Base-by-base conservation (phyloP, 1,140 invertebrate genomes). In the Zaprionus capensis region DNA sequence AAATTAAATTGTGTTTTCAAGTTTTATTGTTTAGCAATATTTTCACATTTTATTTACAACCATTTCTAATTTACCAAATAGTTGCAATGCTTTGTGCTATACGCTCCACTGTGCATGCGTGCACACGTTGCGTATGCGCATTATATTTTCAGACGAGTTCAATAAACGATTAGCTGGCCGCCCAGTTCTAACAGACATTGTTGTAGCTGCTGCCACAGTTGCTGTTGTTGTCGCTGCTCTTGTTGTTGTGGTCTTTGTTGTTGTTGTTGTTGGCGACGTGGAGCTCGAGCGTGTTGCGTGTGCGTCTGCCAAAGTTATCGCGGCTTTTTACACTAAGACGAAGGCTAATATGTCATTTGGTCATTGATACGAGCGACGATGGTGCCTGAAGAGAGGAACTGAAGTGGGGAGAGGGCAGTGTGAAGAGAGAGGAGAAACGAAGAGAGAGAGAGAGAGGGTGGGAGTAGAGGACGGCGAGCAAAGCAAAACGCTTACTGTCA, bases 301-400 rank as follows among this genome's bases (percentile, higher is more conserved):
- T 81, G 78, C 78, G 83, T 87, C 84, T 88, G 84, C 84, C 84
- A 88, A 87, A 87, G 81, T 87, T 87, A 87, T 87, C 84, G 85
- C 81, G 68, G 84, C 84, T 87, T 87, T 87, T 87, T 87, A 87
- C 84, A 88, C 84, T 87, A 87, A 87, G 84, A 88, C 84, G 84
- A 87, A 88, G 84, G 84, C 84, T 87, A 87, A 87, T 88, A 87
- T 87, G 84, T 87, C 84, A 87, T 87, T 87, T 87, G 84, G 84
- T 90, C 84, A 87, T 88, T 87, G 84, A 87, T 87, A 87, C 84
- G 84, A 72, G 59, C 77, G 61, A 78, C 76, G 73, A 71, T 62
- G 69, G 58, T 58, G 76, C 58, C 15, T 46, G 65, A 14, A 53
- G 55, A 44, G 70, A 51, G 57, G 36, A 7, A 31, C 7, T 31